phyloP scores from a whole-genome alignment of 1,140 invertebrate genomes.

The Zeugodacus cucurbitae region DNA sequence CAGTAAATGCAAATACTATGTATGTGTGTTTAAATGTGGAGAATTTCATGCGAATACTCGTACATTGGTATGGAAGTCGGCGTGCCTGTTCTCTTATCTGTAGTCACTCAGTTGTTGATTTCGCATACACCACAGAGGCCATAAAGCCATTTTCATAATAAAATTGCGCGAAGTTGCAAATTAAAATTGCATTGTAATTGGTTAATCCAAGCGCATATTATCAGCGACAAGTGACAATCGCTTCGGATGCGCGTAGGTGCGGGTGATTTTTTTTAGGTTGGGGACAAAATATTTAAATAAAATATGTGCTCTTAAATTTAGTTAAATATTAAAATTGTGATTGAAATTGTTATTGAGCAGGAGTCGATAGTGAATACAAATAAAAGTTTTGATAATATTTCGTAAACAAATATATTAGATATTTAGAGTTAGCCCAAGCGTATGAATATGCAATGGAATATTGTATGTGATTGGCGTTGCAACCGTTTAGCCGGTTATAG shows the following conservation, averaged over 20 bases:
- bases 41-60: too few species aligned
- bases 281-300: not conserved
- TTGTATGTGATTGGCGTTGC: too few species aligned
- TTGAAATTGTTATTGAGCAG: too few species aligned
- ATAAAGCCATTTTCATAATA: slow-evolving; percentile 61
- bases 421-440: too few species aligned
- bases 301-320: not conserved
- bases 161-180: slow-evolving; percentile 62
- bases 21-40: not conserved
- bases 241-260: not conserved
- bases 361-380: too few species aligned
- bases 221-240: slow-evolving; percentile 43
- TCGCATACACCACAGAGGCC: slow-evolving; percentile 30
- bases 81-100: not conserved
- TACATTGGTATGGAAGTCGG: not conserved
- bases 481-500: too few species aligned
- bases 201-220: slow-evolving; percentile 65
- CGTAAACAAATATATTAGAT: too few species aligned
- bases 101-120: not conserved
- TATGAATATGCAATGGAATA: too few species aligned
- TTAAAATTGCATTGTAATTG: slow-evolving; percentile 66
- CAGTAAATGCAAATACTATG: too few species aligned
- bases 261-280: too few species aligned
- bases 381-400: too few species aligned
- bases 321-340: not conserved